Evolutionary conservation across 2,888 invertebrate species (phyloP).

Genomic region (Neria commutata): DNA sequence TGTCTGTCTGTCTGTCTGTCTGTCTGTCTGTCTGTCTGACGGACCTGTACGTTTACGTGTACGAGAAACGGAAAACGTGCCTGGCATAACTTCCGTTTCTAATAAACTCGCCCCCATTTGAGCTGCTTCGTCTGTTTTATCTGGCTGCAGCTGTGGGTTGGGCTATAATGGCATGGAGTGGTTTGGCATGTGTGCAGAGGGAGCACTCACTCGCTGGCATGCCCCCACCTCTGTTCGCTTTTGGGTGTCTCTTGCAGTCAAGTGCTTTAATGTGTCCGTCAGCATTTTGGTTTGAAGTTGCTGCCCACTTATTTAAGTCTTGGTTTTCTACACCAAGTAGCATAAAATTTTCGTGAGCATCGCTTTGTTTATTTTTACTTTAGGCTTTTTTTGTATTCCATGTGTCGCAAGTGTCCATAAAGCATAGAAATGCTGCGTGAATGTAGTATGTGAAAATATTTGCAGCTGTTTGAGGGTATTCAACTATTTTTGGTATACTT

Average conservation of each 20-base stretch:
- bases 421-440: too few relatives aligned
- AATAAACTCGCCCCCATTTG: not conserved
- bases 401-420: too few relatives aligned
- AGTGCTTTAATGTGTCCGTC: slow-evolving; percentile 20
- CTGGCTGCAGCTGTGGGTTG: not conserved
- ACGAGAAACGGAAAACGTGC: slow-evolving; percentile 48
- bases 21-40: not conserved
- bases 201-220: not conserved
- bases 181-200: not conserved
- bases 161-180: too few relatives aligned
- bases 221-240: not conserved
- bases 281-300: slow-evolving; percentile 1
- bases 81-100: slow-evolving; percentile 39
- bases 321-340: too few relatives aligned
- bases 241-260: slow-evolving; percentile 3
- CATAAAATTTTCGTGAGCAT: too few relatives aligned
- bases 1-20: too few relatives aligned
- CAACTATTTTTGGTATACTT: too few relatives aligned
- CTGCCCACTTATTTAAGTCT: not conserved
- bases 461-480: too few relatives aligned
- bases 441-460: too few relatives aligned
- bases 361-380: too few relatives aligned
- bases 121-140: not conserved
- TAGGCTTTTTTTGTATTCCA: too few relatives aligned
- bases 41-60: slow-evolving; percentile 7